Percentiles rank a stretch among this genome's conserved stretches.
phyloP scores from a whole-genome alignment of 37 sponge, comb jelly and placozoan genomes.

The Axinella damicornis region DNA sequence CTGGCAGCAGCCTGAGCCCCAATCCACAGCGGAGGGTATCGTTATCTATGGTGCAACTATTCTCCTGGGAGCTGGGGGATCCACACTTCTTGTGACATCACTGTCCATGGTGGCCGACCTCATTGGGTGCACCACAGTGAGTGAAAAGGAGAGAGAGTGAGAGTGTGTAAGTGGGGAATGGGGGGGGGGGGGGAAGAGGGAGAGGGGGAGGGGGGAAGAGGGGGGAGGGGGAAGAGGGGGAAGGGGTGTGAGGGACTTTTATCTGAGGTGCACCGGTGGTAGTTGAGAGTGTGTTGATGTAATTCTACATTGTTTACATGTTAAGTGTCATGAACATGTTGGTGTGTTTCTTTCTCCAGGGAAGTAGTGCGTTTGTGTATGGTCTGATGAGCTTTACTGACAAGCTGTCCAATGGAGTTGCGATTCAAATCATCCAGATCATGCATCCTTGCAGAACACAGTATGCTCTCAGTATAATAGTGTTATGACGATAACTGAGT shows the following conservation, averaged over 20 bases:
- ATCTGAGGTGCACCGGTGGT: no score
- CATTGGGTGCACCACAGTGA: slow-evolving; percentile 83
- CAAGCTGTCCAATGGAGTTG: slow-evolving; percentile 93
- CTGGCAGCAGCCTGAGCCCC: slow-evolving; percentile 25
- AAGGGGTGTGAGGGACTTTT: no score
- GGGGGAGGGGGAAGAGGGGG: no score
- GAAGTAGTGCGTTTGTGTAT: slow-evolving; percentile 95
- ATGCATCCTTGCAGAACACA: slow-evolving; percentile 88
- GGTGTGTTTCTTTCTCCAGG: slow-evolving; percentile 40
- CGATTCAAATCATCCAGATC: slow-evolving; percentile 83
- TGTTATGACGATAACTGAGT: no score
- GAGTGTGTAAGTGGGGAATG: background rate
- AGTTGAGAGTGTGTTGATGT: no score
- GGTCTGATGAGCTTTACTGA: slow-evolving; percentile 97
- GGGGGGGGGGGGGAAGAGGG: no score
- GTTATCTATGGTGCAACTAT: slow-evolving; percentile 73
- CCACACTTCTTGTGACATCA: slow-evolving; percentile 86
- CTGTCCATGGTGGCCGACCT: slow-evolving; percentile 95
- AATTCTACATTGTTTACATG: background rate
- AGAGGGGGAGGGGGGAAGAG: no score
- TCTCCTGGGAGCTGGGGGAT: slow-evolving; percentile 84
- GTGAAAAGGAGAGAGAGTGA: background rate
- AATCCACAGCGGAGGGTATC: background rate
- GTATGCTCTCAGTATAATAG: no score
- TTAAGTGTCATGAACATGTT: background rate